Base-by-base conservation (phyloP, 1,140 invertebrate species). In the Neuroterus valhalla region DNA sequence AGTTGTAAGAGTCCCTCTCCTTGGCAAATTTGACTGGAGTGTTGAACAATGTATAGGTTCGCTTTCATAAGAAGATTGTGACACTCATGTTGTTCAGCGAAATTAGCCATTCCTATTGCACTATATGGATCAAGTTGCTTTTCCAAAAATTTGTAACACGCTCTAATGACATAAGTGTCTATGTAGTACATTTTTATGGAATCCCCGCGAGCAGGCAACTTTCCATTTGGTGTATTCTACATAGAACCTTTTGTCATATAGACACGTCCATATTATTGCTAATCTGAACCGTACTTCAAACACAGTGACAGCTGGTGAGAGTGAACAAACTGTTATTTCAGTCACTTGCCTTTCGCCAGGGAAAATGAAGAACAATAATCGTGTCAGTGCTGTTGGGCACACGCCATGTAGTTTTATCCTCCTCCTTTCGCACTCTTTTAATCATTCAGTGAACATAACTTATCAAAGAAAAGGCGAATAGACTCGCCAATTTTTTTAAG, bases 281-380 rank as follows among this genome's bases (percentile, higher is more conserved):
- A n/a, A n/a, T n/a, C n/a, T n/a, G n/a, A n/a, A n/a, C n/a, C n/a
- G 71, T 89, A 96, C 95, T 92, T 98, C 96, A 87, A 98, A 96
- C 96, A 98, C 98, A 17, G 96, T 97, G 26, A 96, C 96, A 38
- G 96, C 96, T 4, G 96, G 95, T 78, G 98, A 91, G 26, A 98
- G 89, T 77, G 96, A 95, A 87, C 96, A 98, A 5, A 98, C 96
- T 21, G 96, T 97, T 73, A 95, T 93, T 91, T 98, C 96, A n/a
- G 95, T 97, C 19, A 98, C 94, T 70, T 94, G 91, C 74, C 98
- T 95, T 87, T 95, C 94, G 50, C 96, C 96, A 11, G 96, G 97
- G 86, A 98, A 98, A 93, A 97, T 97, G 86, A 98, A 98, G 86
- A 94, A 94, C 52, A 98, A 93, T 26, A 98, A 91, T 80, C 93